Percentiles rank a stretch among this genome's conserved stretches.
These are phyloP conservation scores for Crotalus viridis DNA, from an alignment of 2,113 vertebrate genomes.

Conservation along the genomic window DNA sequence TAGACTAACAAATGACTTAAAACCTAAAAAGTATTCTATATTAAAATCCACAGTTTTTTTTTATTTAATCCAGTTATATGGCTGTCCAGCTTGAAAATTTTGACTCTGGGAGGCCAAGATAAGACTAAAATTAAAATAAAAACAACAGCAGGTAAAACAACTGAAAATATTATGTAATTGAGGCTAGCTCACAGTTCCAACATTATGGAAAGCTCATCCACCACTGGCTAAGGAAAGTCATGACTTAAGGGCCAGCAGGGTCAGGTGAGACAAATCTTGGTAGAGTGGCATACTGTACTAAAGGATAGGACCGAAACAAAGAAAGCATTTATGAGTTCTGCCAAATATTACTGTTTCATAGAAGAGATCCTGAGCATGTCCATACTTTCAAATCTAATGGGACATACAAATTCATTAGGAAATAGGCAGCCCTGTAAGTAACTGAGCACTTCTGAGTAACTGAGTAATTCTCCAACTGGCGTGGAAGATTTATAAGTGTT, in stretches of 20 bases:
- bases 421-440: background rate
- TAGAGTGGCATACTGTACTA: background rate
- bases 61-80: background rate
- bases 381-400: background rate
- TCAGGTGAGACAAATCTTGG: background rate
- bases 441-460: background rate
- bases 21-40: background rate
- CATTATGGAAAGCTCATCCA: background rate
- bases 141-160: background rate
- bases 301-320: background rate
- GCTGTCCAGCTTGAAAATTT: background rate
- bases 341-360: background rate
- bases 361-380: background rate
- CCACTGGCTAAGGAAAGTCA: background rate
- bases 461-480: background rate
- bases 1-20: background rate
- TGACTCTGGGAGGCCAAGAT: background rate
- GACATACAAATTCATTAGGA: background rate
- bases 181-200: background rate
- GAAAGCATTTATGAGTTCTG: background rate
- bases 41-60: background rate
- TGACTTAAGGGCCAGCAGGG: background rate
- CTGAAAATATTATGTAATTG: background rate
- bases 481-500: background rate
- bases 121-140: background rate